These are phyloP conservation scores for Sturnira hondurensis DNA, from an alignment of 2,113 vertebrate species.

Conservation along the genomic window DNA sequence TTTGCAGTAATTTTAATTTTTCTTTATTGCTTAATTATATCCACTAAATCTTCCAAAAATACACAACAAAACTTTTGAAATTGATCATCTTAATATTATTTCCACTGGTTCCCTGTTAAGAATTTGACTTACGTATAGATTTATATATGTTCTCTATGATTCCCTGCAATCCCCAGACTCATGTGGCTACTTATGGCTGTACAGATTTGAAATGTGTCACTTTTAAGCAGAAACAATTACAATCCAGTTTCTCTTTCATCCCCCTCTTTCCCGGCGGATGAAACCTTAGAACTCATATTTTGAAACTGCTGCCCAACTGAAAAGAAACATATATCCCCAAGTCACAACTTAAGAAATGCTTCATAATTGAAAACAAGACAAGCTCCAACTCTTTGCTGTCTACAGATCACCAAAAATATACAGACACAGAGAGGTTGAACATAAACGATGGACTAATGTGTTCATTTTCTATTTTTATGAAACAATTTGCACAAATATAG, in stretches of 20 bases:
- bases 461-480: neutral
- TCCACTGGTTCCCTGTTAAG: neutral
- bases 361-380: neutral
- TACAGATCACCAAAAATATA: neutral
- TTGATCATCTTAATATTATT: neutral
- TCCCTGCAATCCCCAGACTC: fast-evolving
- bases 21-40: neutral
- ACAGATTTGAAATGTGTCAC: neutral
- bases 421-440: neutral
- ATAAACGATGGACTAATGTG: neutral
- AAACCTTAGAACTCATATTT: neutral
- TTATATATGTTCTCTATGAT: neutral
- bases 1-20: neutral
- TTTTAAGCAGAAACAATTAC: neutral
- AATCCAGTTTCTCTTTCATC: neutral
- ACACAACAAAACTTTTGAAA: neutral
- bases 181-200: neutral
- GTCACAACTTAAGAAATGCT: neutral
- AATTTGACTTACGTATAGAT: neutral
- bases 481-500: neutral
- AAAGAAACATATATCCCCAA: neutral
- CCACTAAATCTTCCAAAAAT: neutral
- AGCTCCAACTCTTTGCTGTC: neutral
- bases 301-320: neutral
- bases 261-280: neutral